Evolutionary conservation across 64 coral and sea anemone species (phyloP), one percentile per base, ranked within the genome.

Genomic region (Stylophora pistillata): DNA sequence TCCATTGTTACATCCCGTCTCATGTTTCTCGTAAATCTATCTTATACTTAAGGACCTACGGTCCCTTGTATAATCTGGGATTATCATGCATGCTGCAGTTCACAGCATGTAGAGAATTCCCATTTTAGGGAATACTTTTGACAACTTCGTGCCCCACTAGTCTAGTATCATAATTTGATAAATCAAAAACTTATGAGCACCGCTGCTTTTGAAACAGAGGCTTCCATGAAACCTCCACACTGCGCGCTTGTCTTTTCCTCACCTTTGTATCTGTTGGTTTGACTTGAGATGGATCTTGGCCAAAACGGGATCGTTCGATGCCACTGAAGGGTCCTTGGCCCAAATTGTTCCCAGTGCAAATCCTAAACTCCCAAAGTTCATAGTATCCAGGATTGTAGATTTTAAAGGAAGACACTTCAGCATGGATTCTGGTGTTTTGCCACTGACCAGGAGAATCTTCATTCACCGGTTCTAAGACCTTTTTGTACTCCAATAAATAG

Each of bases 351-450:
- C 37, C 71, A 6, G 91, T 87, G 23, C 64, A 72, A 57, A 96
- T 96, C 58, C 33, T 64, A 60, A 96, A 96, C 47, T 93, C 33
- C 94, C 94, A 96, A 15, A 66, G 56, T 3, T 66, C 57, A 53
- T 96, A 93, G 41, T 93, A 93, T 3, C 94, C 94, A 58, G 94
- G 74, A 26, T 90, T 27, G 15, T 59, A 15, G 7, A 96, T 55
- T 11, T 57, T 10, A 26, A 75, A 90, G 1, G 62, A 21, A 9
- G 77, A 81, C 23, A 53, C 32, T 0, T 55, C 74, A 55, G 86
- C 68, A 9, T 0, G 3, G n/a, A 93, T 74, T 10, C 13, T 37
- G 4, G 18, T 47, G 5, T 41, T 25, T 23, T 7, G n/a, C 68
- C 64, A 89, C 0, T 1, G 0, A 16, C 21, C 10, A 3, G 12